Evolutionary conservation across 1,140 invertebrate species (phyloP), one percentile per base, ranked within the genome.

Genomic region (Mamestra configurata): DNA sequence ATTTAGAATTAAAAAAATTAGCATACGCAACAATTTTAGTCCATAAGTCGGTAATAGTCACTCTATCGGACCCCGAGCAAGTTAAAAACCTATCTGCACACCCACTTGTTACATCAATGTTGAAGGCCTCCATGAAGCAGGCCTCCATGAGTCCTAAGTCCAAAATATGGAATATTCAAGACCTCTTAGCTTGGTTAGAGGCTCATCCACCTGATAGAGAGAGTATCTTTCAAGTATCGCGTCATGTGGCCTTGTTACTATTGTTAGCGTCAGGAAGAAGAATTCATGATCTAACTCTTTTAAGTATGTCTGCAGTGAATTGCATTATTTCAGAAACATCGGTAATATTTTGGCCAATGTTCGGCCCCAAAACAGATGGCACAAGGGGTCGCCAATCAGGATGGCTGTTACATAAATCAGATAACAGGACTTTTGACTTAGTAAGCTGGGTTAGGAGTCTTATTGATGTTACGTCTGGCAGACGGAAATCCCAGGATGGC

Each of bases 251-350:
- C 5, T 35, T 59, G 27, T 15, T 35, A 0, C 15, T 59, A 24
- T 64, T 92, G 6, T 49, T 90, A 22, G 85, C 85, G 40, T 88
- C 90, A 1, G 89, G 90, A 11, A 53, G 89, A 24, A 24, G 51
- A 24, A 72, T 91, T 27, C 88, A 91, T 46, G 86, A 91, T 70
- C 73, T 90, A 0, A 90, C 90, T 2, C 79, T 90, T 8, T 78
- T 90, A 49, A 37, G 57, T 10, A 86, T 87, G 20, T 80, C 82
- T 13, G 20, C 18, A 10, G 10, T 79, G 6, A 6, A 53, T 49
- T 80, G 57, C 59, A 7, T 57, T 0, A 68, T 43, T 7, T 13
- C 40, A 43, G 66, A 59, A 0, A 10, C 49, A 1, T 77, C 77
- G 3, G 66, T 84, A 51, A 79, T 31, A 4, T 81, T 84, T 22